These are phyloP conservation scores for Plectrocnemia conspersa DNA, from an alignment of 1,140 invertebrate species.

Conservation along the genomic window DNA sequence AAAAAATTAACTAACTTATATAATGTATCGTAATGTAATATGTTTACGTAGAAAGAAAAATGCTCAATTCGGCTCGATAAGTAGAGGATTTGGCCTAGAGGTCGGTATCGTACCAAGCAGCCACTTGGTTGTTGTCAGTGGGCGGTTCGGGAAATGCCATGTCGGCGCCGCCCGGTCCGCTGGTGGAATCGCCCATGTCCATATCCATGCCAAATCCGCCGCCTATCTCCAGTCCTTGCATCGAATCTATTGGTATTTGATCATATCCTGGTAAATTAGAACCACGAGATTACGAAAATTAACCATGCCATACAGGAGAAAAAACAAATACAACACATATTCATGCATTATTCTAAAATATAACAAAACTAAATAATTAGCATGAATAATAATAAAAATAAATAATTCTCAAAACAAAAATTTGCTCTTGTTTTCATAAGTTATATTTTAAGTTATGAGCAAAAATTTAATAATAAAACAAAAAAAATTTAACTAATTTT, in stretches of 20 bases:
- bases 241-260: constrained; percentile 93
- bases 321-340: background rate
- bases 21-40: no score
- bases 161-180: constrained; percentile 76
- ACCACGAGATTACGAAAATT: constrained; percentile 9
- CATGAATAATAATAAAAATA: background rate
- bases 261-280: constrained; percentile 76
- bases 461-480: no score
- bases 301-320: background rate
- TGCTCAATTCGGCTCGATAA: constrained; percentile 9
- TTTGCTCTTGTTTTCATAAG: no score
- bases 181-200: constrained; percentile 72
- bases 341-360: background rate
- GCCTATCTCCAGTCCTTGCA: constrained; percentile 90
- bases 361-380: constrained; percentile 1
- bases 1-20: no score
- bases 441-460: no score
- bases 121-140: constrained; percentile 83
- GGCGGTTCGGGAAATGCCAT: constrained; percentile 81
- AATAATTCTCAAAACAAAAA: background rate
- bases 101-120: constrained; percentile 95
- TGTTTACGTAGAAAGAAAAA: no score
- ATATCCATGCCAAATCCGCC: constrained; percentile 76
- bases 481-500: no score
- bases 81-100: constrained; percentile 56